These are phyloP conservation scores for Rhamphomyia laevipes DNA, from an alignment of 2,888 invertebrate genomes.

Conservation along the genomic window DNA sequence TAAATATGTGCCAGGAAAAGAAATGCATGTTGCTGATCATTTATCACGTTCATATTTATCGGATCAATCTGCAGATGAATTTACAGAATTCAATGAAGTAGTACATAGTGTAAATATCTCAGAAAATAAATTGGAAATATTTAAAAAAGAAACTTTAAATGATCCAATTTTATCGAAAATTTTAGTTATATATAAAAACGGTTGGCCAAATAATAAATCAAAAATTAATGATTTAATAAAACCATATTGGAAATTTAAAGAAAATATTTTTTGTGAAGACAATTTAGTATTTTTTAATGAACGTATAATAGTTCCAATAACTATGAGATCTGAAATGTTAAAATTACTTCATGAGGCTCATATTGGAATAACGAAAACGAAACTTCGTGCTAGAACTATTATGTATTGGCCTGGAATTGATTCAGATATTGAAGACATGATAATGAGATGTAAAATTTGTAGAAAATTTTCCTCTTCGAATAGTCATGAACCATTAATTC, in stretches of 20 bases:
- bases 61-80: background rate
- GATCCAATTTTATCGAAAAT: background rate
- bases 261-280: too few relatives aligned
- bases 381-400: too few relatives aligned
- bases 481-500: background rate
- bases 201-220: constrained; percentile 3
- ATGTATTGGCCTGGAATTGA: too few relatives aligned
- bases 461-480: constrained; percentile 3
- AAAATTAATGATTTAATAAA: background rate
- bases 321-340: too few relatives aligned
- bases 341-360: too few relatives aligned
- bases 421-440: constrained; percentile 4
- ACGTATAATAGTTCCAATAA: too few relatives aligned
- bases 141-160: constrained; percentile 4
- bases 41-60: constrained; percentile 2
- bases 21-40: constrained; percentile 4
- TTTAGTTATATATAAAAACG: background rate
- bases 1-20: constrained; percentile 6
- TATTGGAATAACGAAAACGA: too few relatives aligned
- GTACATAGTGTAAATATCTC: constrained; percentile 7
- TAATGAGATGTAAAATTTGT: constrained; percentile 4
- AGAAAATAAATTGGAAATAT: constrained; percentile 5
- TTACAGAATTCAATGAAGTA: constrained; percentile 4
- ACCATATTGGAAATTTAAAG: background rate
- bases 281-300: too few relatives aligned